Conservation (phyloP, 2,797 vertebrate genomes). For the Myotis pilosus region DNA sequence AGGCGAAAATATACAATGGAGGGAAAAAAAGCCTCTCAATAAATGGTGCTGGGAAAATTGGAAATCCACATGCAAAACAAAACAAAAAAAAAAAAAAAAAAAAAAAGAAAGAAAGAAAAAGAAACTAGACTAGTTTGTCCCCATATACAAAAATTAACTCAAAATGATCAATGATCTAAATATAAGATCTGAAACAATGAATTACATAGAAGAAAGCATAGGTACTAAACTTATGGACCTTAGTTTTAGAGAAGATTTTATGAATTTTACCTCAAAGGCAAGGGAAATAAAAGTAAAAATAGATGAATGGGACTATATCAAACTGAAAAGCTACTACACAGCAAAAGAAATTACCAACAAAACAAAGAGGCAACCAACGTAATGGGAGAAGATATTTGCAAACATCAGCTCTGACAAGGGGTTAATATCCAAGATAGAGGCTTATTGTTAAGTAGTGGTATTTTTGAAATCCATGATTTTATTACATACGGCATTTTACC, state of each 20-base stretch:
- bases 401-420: background rate
- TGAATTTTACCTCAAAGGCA: background rate
- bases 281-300: background rate
- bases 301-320: background rate
- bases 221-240: background rate
- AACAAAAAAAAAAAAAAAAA: background rate
- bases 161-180: background rate
- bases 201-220: background rate
- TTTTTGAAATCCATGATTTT: background rate
- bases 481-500: background rate
- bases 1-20: background rate
- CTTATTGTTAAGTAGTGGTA: background rate
- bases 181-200: background rate
- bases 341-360: background rate
- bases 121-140: background rate
- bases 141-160: background rate
- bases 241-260: background rate
- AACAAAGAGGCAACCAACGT: background rate
- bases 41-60: background rate
- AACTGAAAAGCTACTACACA: background rate
- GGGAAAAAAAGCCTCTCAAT: background rate
- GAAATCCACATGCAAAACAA: background rate
- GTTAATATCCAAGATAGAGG: background rate
- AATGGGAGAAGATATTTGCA: background rate
- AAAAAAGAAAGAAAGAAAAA: fast-evolving